Evolutionary conservation across 2,888 invertebrate genomes (phyloP).

Genomic region (Apomyelois bistriatella): DNA sequence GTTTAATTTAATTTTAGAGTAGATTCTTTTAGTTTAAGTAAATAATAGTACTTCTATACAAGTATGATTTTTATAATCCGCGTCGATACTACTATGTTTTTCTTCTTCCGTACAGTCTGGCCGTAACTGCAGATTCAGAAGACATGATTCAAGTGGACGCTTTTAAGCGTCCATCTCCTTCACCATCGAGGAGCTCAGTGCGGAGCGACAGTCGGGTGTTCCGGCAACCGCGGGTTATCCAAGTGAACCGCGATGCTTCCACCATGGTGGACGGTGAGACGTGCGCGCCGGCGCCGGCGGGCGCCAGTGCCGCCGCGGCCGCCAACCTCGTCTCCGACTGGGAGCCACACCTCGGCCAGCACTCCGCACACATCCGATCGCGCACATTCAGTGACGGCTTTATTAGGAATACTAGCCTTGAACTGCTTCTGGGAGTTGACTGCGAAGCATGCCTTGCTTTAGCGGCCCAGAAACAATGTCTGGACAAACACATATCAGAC

Average conservation of each 20-base stretch:
- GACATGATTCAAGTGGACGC: constrained; percentile 69
- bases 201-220: constrained; percentile 66
- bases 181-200: constrained; percentile 69
- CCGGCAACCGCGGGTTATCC: constrained; percentile 72
- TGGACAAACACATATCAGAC: constrained; percentile 62
- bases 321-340: constrained; percentile 38
- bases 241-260: constrained; percentile 72
- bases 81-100: background rate
- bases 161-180: constrained; percentile 71
- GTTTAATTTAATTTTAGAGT: no score
- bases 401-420: constrained; percentile 72
- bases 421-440: constrained; percentile 72
- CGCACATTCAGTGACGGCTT: constrained; percentile 76
- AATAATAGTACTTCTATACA: no score
- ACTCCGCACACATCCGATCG: constrained; percentile 64
- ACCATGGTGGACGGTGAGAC: constrained; percentile 71
- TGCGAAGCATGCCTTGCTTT: constrained; percentile 74
- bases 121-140: background rate
- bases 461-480: constrained; percentile 62
- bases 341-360: constrained; percentile 49
- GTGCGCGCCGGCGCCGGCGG: constrained; percentile 32
- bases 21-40: no score
- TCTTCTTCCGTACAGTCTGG: constrained; percentile 4
- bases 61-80: no score
- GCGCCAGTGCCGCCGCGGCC: constrained; percentile 26